These are phyloP conservation scores for Zaprionus bogoriensis DNA, from an alignment of 2,888 invertebrate species.

Conservation along the genomic window DNA sequence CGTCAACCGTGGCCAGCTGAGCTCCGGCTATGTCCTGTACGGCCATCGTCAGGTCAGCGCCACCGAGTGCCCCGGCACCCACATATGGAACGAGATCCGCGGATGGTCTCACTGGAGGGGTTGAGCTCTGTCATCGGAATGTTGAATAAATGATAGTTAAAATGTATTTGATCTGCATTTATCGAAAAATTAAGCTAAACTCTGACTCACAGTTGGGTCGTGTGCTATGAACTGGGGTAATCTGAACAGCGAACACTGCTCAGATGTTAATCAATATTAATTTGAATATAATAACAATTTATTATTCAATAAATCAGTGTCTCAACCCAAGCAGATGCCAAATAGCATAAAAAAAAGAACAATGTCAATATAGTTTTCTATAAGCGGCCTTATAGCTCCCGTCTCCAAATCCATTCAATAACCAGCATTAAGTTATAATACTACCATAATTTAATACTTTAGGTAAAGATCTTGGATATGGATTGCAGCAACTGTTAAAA, in stretches of 20 bases:
- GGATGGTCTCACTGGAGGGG: conserved; percentile 78
- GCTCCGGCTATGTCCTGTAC: conserved; percentile 68
- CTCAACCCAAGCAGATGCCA: not conserved
- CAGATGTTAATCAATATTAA: not conserved
- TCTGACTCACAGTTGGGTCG: not conserved
- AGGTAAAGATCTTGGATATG: conserved; percentile 37
- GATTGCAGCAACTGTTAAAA: conserved; percentile 50
- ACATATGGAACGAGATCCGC: conserved; percentile 76
- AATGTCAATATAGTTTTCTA: not conserved
- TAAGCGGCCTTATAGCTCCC: too few relatives aligned
- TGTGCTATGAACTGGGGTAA: not conserved
- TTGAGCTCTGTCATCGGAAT: conserved; percentile 21
- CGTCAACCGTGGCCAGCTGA: conserved; percentile 69
- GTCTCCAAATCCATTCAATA: too few relatives aligned
- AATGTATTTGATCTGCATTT: not conserved
- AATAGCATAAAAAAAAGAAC: not conserved
- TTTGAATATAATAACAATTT: not conserved
- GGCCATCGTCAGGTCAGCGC: conserved; percentile 79
- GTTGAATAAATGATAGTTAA: not conserved
- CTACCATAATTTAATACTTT: conserved; percentile 46
- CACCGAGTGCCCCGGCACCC: conserved; percentile 80
- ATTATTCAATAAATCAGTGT: not conserved
- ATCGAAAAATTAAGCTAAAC: not conserved
- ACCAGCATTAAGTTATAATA: too few relatives aligned
- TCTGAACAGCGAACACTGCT: not conserved